Percentiles rank a stretch among this genome's conserved stretches.
Evolutionary conservation across 1,140 invertebrate species (phyloP).

Genomic region (Drosophila kikkawai): DNA sequence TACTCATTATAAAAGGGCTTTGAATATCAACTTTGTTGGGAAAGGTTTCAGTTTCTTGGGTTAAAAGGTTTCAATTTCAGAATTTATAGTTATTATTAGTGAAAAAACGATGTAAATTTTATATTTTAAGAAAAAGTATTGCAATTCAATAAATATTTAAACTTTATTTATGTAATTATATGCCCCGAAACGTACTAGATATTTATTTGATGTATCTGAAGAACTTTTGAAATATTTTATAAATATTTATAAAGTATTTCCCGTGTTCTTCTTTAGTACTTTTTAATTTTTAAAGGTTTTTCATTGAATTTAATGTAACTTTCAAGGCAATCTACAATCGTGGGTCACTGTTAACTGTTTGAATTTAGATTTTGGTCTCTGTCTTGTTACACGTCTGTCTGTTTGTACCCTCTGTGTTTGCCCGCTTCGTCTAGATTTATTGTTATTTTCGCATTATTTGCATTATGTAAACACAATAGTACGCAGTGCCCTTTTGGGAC

Average conservation of each 20-base stretch:
- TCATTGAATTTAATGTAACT: neutral
- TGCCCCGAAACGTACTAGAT: neutral
- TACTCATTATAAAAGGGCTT: too few relatives aligned
- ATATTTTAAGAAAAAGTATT: neutral
- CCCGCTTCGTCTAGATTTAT: slow-evolving; percentile 65
- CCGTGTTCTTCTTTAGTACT: neutral
- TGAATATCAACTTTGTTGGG: neutral
- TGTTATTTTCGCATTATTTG: slow-evolving; percentile 73
- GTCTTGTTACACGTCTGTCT: slow-evolving; percentile 21
- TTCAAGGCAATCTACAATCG: neutral
- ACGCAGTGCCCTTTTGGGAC: slow-evolving; percentile 10
- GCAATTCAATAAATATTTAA: neutral
- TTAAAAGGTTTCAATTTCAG: neutral
- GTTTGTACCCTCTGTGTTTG: slow-evolving; percentile 20
- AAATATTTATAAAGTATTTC: neutral
- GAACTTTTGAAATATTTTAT: neutral
- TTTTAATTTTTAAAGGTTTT: neutral
- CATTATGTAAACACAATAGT: slow-evolving; percentile 72
- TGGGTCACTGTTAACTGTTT: slow-evolving; percentile 32
- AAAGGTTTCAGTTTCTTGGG: neutral
- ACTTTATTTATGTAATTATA: neutral
- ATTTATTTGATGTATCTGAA: neutral
- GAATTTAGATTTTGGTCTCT: slow-evolving; percentile 38
- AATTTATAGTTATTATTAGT: neutral
- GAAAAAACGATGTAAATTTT: neutral